A percentile compares a stretch with the other conserved stretches of the same genome.
phyloP scores from a whole-genome alignment of 1,140 invertebrate species.

The Bactericera cockerelli region DNA sequence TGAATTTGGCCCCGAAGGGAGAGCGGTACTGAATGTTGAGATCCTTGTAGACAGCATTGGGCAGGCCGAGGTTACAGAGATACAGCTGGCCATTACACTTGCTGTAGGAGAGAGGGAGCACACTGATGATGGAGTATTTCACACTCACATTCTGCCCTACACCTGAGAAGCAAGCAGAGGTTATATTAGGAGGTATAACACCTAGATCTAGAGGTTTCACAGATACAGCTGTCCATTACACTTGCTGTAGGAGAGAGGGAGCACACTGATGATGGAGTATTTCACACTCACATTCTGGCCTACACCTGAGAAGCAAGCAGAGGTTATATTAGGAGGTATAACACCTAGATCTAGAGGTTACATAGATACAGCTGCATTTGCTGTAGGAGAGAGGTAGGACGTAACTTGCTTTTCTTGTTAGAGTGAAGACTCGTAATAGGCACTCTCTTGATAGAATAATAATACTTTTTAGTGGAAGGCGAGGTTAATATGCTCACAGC shows the following conservation, averaged over 20 bases:
- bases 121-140: conserved; percentile 54
- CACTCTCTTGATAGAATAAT: too few relatives aligned
- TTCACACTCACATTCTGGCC: conserved; percentile 26
- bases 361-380: too few relatives aligned
- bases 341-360: too few relatives aligned
- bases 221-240: conserved; percentile 67
- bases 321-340: too few relatives aligned
- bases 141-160: not conserved
- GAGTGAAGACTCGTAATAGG: too few relatives aligned
- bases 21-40: conserved; percentile 66
- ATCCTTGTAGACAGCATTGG: conserved; percentile 55
- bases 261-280: conserved; percentile 52
- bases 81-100: conserved; percentile 60
- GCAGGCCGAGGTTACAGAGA: conserved; percentile 71
- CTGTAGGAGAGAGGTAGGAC: too few relatives aligned
- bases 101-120: conserved; percentile 54
- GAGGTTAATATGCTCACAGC: too few relatives aligned
- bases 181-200: too few relatives aligned
- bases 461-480: too few relatives aligned
- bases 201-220: too few relatives aligned
- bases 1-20: conserved; percentile 75
- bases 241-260: conserved; percentile 53
- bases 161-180: too few relatives aligned
- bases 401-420: too few relatives aligned
- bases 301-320: not conserved